Evolutionary conservation across 2,797 vertebrate species (phyloP).

Genomic region (Novumbra hubbsi): DNA sequence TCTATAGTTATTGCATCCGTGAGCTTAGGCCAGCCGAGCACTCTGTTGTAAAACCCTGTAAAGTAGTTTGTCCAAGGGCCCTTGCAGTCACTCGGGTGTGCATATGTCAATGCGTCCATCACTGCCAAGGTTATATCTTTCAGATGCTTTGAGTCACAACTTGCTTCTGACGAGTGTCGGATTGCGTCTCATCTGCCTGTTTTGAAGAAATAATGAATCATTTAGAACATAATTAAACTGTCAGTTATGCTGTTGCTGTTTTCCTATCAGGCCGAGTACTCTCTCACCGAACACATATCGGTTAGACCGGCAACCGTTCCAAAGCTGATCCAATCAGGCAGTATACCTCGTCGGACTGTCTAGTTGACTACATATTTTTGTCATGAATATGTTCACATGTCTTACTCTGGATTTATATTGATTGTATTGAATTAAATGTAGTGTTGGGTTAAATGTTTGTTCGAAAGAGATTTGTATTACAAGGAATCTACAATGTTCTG

Average conservation of each 20-base stretch:
- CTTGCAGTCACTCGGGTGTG: background rate
- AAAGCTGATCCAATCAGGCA: background rate
- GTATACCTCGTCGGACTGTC: background rate
- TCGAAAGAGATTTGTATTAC: no score
- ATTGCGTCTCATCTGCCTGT: background rate
- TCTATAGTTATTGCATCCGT: background rate
- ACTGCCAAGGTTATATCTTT: background rate
- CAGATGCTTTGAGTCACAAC: background rate
- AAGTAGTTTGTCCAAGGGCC: background rate
- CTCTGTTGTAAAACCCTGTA: background rate
- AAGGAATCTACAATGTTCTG: no score
- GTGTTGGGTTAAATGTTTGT: no score
- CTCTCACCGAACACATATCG: background rate
- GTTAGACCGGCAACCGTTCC: background rate
- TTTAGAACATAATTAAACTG: no score
- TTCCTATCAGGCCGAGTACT: background rate
- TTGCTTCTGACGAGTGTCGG: background rate
- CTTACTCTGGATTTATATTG: no score
- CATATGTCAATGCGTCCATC: background rate
- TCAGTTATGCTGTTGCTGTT: no score
- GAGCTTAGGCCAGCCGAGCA: background rate
- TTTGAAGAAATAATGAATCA: no score
- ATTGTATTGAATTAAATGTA: no score
- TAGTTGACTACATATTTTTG: background rate
- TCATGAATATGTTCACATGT: background rate